phyloP scores from a whole-genome alignment of 2,888 invertebrate species.

The Coronaproctus castanopsis region DNA sequence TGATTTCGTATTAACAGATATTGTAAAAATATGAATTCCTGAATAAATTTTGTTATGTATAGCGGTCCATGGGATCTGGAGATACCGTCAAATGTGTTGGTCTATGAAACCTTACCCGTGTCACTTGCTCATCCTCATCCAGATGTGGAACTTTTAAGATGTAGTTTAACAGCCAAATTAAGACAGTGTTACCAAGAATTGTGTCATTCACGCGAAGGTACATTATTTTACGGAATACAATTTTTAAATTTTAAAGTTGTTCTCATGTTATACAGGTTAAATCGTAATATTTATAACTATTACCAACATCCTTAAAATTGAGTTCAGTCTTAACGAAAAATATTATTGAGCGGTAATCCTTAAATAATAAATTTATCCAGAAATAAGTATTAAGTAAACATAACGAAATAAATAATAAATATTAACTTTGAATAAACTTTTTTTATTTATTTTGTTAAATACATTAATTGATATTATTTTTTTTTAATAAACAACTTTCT shows the following conservation, averaged over 20 bases:
- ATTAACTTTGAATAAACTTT: too few relatives aligned
- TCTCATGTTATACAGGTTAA: not conserved
- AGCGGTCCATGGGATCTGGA: slow-evolving; percentile 88
- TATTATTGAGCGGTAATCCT: not conserved
- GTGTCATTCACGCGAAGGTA: slow-evolving; percentile 72
- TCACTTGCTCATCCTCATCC: slow-evolving; percentile 81
- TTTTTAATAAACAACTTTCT: too few relatives aligned
- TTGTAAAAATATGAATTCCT: too few relatives aligned
- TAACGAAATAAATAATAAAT: too few relatives aligned
- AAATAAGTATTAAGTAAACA: too few relatives aligned
- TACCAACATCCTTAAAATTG: not conserved
- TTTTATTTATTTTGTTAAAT: too few relatives aligned
- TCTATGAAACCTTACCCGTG: slow-evolving; percentile 67
- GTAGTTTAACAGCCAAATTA: slow-evolving; percentile 59
- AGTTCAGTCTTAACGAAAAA: not conserved
- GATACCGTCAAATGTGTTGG: slow-evolving; percentile 74
- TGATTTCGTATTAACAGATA: too few relatives aligned
- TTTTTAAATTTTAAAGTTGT: not conserved
- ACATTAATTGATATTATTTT: too few relatives aligned
- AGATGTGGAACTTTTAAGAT: slow-evolving; percentile 72
- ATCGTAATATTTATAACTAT: not conserved
- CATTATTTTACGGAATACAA: too few relatives aligned
- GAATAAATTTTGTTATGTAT: too few relatives aligned
- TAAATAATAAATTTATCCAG: too few relatives aligned
- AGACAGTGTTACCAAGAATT: slow-evolving; percentile 83